Conservation (phyloP, 1,140 invertebrate species). For the Drosophila truncata region DNA sequence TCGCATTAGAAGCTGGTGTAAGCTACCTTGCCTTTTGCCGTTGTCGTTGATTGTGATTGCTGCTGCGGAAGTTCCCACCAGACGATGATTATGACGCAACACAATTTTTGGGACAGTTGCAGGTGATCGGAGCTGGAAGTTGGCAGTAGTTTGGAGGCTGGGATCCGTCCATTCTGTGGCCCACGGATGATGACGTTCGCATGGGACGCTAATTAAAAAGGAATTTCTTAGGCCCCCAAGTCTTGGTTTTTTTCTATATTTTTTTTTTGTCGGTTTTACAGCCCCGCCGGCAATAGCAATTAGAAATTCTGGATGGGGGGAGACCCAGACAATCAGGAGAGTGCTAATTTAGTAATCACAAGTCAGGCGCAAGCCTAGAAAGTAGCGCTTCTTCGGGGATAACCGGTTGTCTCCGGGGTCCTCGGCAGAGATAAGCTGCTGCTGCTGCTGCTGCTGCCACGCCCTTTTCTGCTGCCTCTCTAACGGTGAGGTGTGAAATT, state of each 20-base stretch:
- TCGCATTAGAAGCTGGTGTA: conserved; percentile 46
- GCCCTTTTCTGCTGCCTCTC: conserved; percentile 16
- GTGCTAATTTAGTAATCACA: conserved; percentile 81
- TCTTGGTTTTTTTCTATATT: conserved; percentile 4
- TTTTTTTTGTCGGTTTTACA: conserved; percentile 31
- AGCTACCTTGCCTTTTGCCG: conserved; percentile 11
- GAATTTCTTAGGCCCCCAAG: conserved; percentile 59
- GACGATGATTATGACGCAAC: conserved; percentile 78
- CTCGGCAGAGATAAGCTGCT: conserved; percentile 53
- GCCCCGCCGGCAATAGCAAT: conserved; percentile 56
- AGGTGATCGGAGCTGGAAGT: conserved; percentile 37
- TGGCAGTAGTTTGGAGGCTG: conserved; percentile 4
- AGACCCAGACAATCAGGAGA: conserved; percentile 65
- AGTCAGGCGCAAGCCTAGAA: conserved; percentile 53
- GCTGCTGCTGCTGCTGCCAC: conserved; percentile 12
- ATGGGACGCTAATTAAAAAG: conserved; percentile 76
- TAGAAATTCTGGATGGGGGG: conserved; percentile 55
- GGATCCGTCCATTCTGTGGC: conserved; percentile 16
- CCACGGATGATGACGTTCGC: conserved; percentile 41
- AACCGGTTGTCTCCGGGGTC: conserved; percentile 66
- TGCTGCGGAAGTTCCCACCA: conserved; percentile 76
- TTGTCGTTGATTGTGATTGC: conserved; percentile 30
- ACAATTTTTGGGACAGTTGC: conserved; percentile 65
- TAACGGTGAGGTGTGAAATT: conserved; percentile 79
- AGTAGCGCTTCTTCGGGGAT: conserved; percentile 15